phyloP scores from a whole-genome alignment of 2,888 invertebrate genomes.

The Agapetus fuscipes region DNA sequence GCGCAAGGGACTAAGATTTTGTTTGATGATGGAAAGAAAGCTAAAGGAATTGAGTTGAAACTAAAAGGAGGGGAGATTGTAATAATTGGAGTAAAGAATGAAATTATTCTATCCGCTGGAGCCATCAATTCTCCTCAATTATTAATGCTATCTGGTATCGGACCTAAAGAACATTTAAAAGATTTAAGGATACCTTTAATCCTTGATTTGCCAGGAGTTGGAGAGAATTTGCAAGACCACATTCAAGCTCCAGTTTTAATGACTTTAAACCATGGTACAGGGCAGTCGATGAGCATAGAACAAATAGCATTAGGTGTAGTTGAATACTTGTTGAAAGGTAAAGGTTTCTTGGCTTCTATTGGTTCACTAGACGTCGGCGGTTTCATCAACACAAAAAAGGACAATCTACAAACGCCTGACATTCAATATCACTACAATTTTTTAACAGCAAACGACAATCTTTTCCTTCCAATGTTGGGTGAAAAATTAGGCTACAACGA shows the following conservation, averaged over 20 bases:
- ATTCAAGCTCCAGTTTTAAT: slow-evolving; percentile 39
- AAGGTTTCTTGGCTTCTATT: slow-evolving; percentile 27
- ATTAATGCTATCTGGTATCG: slow-evolving; percentile 78
- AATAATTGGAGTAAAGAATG: slow-evolving; percentile 54
- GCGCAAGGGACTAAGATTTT: slow-evolving; percentile 60
- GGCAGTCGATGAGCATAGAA: slow-evolving; percentile 6
- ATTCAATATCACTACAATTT: slow-evolving; percentile 25
- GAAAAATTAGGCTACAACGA: slow-evolving; percentile 26
- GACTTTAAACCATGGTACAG: slow-evolving; percentile 17
- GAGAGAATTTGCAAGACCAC: slow-evolving; percentile 75
- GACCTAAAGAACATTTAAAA: slow-evolving; percentile 53
- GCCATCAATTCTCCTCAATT: slow-evolving; percentile 76
- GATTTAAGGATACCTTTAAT: slow-evolving; percentile 52
- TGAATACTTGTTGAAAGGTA: slow-evolving; percentile 6
- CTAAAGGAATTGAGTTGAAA: slow-evolving; percentile 58
- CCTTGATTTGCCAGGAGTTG: slow-evolving; percentile 60
- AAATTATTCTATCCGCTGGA: slow-evolving; percentile 81
- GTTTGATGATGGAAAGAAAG: slow-evolving; percentile 50
- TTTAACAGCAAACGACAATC: slow-evolving; percentile 19
- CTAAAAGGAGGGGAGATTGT: slow-evolving; percentile 37
- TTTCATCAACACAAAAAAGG: slow-evolving; percentile 17
- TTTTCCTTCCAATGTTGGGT: slow-evolving; percentile 10
- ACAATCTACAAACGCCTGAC: slow-evolving; percentile 24
- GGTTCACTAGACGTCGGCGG: slow-evolving; percentile 24
- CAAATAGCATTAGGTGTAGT: slow-evolving; percentile 1